Percentiles rank a stretch among this genome's conserved stretches.
phyloP scores from a whole-genome alignment of 1,140 invertebrate species.

The Anoplolepis gracilipes region DNA sequence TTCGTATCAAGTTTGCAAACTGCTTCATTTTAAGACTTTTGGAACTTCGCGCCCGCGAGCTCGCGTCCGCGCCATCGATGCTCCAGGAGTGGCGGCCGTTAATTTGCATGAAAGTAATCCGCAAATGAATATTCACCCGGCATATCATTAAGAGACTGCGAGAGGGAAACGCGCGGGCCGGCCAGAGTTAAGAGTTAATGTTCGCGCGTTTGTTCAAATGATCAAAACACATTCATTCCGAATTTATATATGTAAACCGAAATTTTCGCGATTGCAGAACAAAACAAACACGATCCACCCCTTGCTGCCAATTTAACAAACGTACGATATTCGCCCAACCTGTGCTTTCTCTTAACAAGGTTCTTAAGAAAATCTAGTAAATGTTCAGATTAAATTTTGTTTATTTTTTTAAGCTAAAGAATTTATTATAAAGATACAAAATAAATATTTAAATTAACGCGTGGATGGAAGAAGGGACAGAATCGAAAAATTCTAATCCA shows the following conservation, averaged over 20 bases:
- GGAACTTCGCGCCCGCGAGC: slow-evolving; percentile 41
- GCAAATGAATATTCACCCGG: slow-evolving; percentile 62
- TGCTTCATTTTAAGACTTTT: slow-evolving; percentile 61
- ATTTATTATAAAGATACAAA: too few species aligned
- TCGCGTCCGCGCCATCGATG: slow-evolving; percentile 50
- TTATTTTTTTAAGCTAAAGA: too few species aligned
- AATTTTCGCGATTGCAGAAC: slow-evolving; percentile 10
- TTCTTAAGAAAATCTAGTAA: too few species aligned
- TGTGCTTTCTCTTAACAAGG: too few species aligned
- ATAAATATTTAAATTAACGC: too few species aligned
- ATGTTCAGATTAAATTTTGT: too few species aligned
- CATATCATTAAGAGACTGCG: slow-evolving; percentile 47
- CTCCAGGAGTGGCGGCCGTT: slow-evolving; percentile 52
- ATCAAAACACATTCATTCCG: slow-evolving; percentile 57
- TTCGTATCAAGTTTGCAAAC: slow-evolving; percentile 58
- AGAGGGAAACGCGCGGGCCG: slow-evolving; percentile 28
- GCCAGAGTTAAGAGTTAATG: slow-evolving; percentile 56
- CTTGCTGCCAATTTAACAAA: slow-evolving; percentile 38
- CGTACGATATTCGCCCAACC: background rate
- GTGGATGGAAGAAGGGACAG: too few species aligned
- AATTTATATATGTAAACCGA: slow-evolving; percentile 58
- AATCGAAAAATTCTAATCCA: too few species aligned
- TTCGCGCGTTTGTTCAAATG: slow-evolving; percentile 53
- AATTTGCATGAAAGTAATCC: slow-evolving; percentile 62
- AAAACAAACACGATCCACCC: slow-evolving; percentile 27